These are phyloP conservation scores for Mellivora capensis DNA, from an alignment of 2,113 vertebrate species.

Conservation along the genomic window DNA sequence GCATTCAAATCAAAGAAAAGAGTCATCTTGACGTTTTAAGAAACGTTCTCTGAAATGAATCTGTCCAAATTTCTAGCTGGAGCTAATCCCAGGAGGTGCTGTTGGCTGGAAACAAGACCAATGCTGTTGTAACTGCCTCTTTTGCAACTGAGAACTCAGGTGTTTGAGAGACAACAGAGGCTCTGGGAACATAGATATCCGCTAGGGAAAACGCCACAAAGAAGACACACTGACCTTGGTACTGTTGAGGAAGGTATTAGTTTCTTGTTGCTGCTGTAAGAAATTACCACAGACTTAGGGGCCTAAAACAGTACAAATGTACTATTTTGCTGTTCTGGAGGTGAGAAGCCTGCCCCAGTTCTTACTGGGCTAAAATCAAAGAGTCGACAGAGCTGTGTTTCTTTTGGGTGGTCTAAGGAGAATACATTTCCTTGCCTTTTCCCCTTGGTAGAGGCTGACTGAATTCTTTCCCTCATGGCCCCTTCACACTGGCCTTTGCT, in stretches of 20 bases:
- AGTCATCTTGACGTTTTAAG: neutral
- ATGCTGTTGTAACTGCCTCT: neutral
- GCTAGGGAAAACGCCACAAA: rapidly evolving
- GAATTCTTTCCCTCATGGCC: neutral
- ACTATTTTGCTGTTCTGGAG: neutral
- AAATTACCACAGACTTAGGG: neutral
- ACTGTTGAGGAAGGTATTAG: neutral
- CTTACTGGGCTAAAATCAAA: neutral
- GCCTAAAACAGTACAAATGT: neutral
- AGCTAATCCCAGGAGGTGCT: neutral
- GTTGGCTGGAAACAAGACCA: neutral
- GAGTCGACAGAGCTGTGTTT: neutral
- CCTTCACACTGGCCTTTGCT: neutral
- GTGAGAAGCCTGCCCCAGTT: neutral
- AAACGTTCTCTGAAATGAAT: constrained; percentile 13
- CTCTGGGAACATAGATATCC: neutral
- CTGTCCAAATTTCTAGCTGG: neutral
- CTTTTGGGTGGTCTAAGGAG: neutral
- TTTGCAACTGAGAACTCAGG: neutral
- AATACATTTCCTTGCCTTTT: neutral
- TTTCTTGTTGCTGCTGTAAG: neutral
- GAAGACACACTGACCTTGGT: neutral
- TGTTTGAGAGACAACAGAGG: neutral
- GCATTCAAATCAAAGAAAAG: constrained; percentile 25
- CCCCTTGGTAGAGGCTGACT: neutral